phyloP scores from a whole-genome alignment of 1,140 invertebrate genomes.

The Drosophila lowei region DNA sequence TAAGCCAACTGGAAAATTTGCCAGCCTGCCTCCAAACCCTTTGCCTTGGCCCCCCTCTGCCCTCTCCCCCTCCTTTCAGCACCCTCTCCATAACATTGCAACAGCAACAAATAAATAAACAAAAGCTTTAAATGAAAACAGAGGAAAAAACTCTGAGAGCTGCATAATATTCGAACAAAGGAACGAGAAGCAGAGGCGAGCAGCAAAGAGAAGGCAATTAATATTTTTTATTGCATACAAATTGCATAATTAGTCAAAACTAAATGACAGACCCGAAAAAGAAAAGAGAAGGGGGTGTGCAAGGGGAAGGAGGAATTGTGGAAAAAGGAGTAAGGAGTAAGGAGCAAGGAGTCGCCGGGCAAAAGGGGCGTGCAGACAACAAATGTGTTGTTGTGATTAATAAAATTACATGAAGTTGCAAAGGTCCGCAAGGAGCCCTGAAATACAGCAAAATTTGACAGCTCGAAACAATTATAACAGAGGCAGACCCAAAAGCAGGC shows the following conservation, averaged over 20 bases:
- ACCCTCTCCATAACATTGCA: neutral
- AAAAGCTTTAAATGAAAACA: slow-evolving; percentile 55
- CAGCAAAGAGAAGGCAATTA: slow-evolving; percentile 47
- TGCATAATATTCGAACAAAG: slow-evolving; percentile 32
- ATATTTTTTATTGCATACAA: slow-evolving; percentile 79
- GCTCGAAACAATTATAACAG: slow-evolving; percentile 70
- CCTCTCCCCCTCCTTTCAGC: slow-evolving; percentile 3
- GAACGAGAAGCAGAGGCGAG: slow-evolving; percentile 8
- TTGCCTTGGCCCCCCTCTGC: slow-evolving; percentile 7
- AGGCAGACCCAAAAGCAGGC: slow-evolving; percentile 35
- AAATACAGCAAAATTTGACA: slow-evolving; percentile 69
- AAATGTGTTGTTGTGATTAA: slow-evolving; percentile 80
- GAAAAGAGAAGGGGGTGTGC: slow-evolving; percentile 39
- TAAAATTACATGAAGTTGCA: slow-evolving; percentile 75
- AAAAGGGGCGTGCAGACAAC: slow-evolving; percentile 28
- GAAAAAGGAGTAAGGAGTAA: slow-evolving; percentile 22
- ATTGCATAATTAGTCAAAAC: slow-evolving; percentile 78
- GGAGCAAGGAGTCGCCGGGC: slow-evolving; percentile 7
- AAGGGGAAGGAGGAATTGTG: neutral
- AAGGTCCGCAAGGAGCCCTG: slow-evolving; percentile 19
- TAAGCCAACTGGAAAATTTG: slow-evolving; percentile 71
- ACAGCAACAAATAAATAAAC: slow-evolving; percentile 65
- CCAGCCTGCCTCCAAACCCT: slow-evolving; percentile 18
- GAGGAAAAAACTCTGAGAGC: slow-evolving; percentile 13
- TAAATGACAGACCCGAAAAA: slow-evolving; percentile 59